phyloP scores from a whole-genome alignment of 1,140 invertebrate genomes.

The Papilio dardanus region DNA sequence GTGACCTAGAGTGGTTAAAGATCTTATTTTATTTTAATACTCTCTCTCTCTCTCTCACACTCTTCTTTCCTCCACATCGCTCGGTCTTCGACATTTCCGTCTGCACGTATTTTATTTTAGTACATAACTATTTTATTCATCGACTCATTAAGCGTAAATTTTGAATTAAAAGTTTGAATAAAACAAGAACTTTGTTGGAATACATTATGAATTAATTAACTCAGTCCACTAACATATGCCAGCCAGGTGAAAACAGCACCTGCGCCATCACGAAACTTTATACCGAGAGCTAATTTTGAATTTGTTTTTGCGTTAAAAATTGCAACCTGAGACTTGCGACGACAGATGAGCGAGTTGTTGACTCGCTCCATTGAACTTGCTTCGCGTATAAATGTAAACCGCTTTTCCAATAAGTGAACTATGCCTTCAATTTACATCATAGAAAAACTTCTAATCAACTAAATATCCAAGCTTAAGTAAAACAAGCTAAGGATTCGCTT shows the following conservation, averaged over 20 bases:
- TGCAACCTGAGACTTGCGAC: constrained; percentile 66
- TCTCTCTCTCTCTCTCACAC: no score
- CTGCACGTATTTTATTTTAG: neutral
- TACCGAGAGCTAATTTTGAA: constrained; percentile 64
- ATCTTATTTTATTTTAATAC: neutral
- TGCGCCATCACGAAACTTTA: constrained; percentile 75
- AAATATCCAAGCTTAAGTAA: no score
- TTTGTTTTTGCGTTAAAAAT: constrained; percentile 57
- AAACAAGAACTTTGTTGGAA: constrained; percentile 24
- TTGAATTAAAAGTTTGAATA: neutral
- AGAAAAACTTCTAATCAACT: no score
- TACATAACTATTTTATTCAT: neutral
- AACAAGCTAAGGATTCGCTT: no score
- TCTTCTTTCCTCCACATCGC: no score
- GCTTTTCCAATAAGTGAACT: no score
- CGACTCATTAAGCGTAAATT: no score
- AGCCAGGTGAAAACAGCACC: constrained; percentile 73
- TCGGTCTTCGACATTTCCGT: no score
- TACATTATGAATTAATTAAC: constrained; percentile 59
- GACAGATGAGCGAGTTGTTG: constrained; percentile 70
- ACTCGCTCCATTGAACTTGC: constrained; percentile 63
- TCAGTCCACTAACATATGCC: constrained; percentile 62
- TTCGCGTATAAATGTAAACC: neutral
- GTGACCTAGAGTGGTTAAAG: no score
- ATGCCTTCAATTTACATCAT: no score